Evolutionary conservation across 2,797 vertebrate genomes (phyloP), one percentile per base, ranked within the genome.

Genomic region (Bovichtus variegatus): DNA sequence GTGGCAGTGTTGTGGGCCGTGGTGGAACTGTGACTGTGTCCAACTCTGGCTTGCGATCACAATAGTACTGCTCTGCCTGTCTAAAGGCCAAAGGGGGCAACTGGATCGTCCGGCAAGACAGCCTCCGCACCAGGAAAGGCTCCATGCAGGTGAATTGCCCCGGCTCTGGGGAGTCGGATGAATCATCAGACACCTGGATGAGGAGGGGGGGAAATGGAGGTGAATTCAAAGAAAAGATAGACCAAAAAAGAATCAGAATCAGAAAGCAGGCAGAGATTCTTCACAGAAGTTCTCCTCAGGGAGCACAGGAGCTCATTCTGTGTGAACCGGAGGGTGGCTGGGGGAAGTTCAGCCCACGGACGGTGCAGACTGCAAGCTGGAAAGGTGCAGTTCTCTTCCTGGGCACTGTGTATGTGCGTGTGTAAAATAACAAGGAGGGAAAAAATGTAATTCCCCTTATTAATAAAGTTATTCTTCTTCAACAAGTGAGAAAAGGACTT

Each of bases 1-100:
- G 88, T 2, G 96, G 94, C 84, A 99, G 97, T 60, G 96, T 97
- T 0, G 93, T 97, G 2, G 97, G 97, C 59, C 97, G 94, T 0
- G 92, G 96, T 1, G 97, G 97, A 44, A 95, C 89, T 5, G 94
- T 92, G 46, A 95, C 76, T 0, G 86, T 85, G 64, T 98, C 97
- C 0, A 85, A 58, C 67, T 98, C 97, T 6, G 92, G 88, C 82
- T 92, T 97, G 64, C 93, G 96, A 44, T 97, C 96, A 69, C 91
- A 96, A 78, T 98, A 98, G 75, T 95, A 93, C 86, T 98, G 97
- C 77, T 97, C 97, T 41, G 98, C 90, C 85, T 97, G 97, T 81
- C 98, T 96, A 85, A 99, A 99, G 83, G 97, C 97, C 75, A 99
- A 86, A 0, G 98, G 96, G 0, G 98, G 98, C 83, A 99, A 94